phyloP scores from a whole-genome alignment of 2,797 vertebrate species.

The Columba guinea region DNA sequence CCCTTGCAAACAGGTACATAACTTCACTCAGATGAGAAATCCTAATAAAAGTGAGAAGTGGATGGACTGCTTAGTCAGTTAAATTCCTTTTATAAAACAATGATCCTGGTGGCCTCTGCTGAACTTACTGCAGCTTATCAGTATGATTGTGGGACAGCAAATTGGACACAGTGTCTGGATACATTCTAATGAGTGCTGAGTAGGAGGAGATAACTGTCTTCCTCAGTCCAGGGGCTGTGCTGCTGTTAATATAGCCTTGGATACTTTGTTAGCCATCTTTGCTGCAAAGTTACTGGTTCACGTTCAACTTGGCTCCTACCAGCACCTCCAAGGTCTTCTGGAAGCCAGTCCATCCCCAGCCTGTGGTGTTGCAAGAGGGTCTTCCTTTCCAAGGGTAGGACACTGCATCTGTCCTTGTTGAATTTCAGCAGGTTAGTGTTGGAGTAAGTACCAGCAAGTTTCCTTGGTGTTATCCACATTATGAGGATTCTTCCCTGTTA shows the following conservation, averaged over 20 bases:
- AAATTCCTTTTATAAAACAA: background rate
- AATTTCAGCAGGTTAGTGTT: too few species aligned
- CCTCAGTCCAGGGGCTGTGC: background rate
- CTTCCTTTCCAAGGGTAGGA: background rate
- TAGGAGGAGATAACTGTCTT: background rate
- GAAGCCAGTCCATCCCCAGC: background rate
- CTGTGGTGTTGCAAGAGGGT: background rate
- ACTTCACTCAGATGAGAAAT: background rate
- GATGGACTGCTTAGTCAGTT: background rate
- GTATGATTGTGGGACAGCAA: background rate
- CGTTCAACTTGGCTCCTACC: background rate
- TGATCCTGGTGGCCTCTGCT: background rate
- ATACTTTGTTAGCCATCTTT: background rate
- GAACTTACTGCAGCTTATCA: background rate
- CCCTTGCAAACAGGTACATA: background rate
- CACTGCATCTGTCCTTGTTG: background rate
- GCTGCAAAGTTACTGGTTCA: background rate
- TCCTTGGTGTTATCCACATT: background rate
- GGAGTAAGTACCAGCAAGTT: background rate
- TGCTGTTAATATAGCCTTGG: background rate
- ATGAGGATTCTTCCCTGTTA: background rate
- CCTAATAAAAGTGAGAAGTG: background rate
- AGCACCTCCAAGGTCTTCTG: background rate
- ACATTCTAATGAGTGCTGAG: background rate
- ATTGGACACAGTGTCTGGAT: background rate